These are phyloP conservation scores for Aphidoletes aphidimyza DNA, from an alignment of 2,888 invertebrate genomes.

Conservation along the genomic window DNA sequence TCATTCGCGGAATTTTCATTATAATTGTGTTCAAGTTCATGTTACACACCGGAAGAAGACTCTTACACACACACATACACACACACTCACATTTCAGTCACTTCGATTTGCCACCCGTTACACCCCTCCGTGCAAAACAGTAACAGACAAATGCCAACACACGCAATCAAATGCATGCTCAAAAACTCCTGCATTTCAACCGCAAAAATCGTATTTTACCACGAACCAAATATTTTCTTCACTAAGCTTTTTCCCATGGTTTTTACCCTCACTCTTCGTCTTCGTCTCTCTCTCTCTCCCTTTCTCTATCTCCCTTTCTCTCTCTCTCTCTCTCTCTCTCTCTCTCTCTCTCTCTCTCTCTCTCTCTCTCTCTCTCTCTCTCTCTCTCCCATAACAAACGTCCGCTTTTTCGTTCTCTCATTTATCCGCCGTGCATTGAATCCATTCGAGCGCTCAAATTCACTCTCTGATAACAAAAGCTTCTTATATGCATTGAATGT, in stretches of 20 bases:
- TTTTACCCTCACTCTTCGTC: not conserved
- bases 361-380: no score
- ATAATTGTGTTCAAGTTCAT: conserved; percentile 35
- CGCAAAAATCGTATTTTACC: not conserved
- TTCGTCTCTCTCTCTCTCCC: not conserved
- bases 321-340: not conserved
- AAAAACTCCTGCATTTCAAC: not conserved
- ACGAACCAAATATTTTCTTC: not conserved
- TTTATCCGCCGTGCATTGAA: not conserved
- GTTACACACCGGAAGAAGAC: not conserved
- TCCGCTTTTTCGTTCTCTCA: not conserved
- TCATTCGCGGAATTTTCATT: not conserved
- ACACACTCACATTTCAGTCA: no score
- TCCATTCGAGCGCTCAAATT: no score
- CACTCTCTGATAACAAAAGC: not conserved
- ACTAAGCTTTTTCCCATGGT: not conserved
- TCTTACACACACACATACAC: no score
- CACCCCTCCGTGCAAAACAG: not conserved
- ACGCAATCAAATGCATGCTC: conserved; percentile 24
- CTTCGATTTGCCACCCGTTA: no score
- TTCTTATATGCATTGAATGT: not conserved
- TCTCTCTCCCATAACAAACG: not conserved
- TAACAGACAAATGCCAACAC: not conserved
- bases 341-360: not conserved
- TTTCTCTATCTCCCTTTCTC: not conserved